Evolutionary conservation across 2,888 invertebrate genomes (phyloP).

Genomic region (Melanchra persicariae): DNA sequence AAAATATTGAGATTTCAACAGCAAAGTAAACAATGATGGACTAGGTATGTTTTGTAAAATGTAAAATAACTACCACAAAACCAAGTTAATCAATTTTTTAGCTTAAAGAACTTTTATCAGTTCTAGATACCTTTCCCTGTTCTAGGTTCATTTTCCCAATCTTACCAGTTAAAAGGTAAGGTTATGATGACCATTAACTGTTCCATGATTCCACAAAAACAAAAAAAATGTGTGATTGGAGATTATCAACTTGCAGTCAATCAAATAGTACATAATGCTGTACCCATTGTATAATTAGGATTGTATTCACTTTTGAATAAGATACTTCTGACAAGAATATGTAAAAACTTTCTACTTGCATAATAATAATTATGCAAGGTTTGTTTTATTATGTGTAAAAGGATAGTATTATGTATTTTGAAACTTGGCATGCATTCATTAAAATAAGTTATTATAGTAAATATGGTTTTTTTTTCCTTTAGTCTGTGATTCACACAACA

Average conservation of each 20-base stretch:
- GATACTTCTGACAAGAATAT: constrained; percentile 23
- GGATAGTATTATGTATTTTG: constrained; percentile 51
- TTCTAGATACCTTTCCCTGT: background rate
- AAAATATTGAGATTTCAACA: constrained; percentile 15
- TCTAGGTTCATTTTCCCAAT: background rate
- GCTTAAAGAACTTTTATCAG: background rate
- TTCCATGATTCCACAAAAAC: constrained; percentile 32
- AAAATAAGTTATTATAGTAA: constrained; percentile 57
- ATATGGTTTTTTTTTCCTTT: background rate
- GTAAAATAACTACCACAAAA: background rate
- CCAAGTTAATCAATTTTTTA: background rate
- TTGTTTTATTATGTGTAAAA: constrained; percentile 44
- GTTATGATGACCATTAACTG: constrained; percentile 10
- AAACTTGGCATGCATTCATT: constrained; percentile 58
- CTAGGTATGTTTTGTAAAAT: background rate
- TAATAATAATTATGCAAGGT: constrained; percentile 37
- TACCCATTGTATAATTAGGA: constrained; percentile 12
- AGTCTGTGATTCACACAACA: too few relatives aligned
- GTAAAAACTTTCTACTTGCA: constrained; percentile 33
- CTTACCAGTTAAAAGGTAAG: constrained; percentile 3
- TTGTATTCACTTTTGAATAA: constrained; percentile 28
- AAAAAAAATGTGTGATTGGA: constrained; percentile 8
- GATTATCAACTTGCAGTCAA: constrained; percentile 24
- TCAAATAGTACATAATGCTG: constrained; percentile 24
- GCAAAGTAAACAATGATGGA: constrained; percentile 10